Base-by-base conservation (phyloP, 2,888 invertebrate species). In the Drosophila multiciliata region DNA sequence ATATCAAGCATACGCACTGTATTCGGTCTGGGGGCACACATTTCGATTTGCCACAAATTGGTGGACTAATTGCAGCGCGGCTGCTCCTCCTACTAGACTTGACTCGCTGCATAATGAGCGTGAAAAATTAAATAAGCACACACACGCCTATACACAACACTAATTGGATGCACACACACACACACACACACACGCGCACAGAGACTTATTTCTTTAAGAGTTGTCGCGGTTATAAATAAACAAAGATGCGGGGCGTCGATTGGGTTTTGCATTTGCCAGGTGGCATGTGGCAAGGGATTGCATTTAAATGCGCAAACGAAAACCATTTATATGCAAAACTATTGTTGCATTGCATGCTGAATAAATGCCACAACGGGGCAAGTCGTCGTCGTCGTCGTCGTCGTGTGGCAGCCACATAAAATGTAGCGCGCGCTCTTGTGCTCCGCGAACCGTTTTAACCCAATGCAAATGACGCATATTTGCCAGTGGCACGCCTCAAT, bases 291-390 rank as follows among this genome's bases (percentile, higher is more conserved):
- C 26, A 53, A 54, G 59, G 54, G 80, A 80, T 90, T 78, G 87
- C 80, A 88, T 91, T 91, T 90, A 91, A 91, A 90, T 91, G 89
- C 90, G 79, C 89, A 79, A 90, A 88, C 85, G 84, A 90, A 91
- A 89, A 82, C 88, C 82, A 91, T 91, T 91, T 91, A 89, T 91
- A 91, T 91, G 91, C 91, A 91, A 91, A 91, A 91, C 89, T 91
- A 87, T 91, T 91, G 84, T 89, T 91, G 82, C 88, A 82, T 81
- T 78, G 89, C 91, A 91, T 91, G 85, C 88, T 55, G 83, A 91
- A 91, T 88, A 83, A 81, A 77, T 87, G 87, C 82, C 81, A 88
- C 71, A 75, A 61, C 38, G 67, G 45, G 53, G 66, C 35, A 33
- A 66, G 61, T 38, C 48, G 71, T 38, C 48, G 23, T 23, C 48